Base-by-base conservation (phyloP, 2,888 invertebrate genomes). In the Noctua janthe region DNA sequence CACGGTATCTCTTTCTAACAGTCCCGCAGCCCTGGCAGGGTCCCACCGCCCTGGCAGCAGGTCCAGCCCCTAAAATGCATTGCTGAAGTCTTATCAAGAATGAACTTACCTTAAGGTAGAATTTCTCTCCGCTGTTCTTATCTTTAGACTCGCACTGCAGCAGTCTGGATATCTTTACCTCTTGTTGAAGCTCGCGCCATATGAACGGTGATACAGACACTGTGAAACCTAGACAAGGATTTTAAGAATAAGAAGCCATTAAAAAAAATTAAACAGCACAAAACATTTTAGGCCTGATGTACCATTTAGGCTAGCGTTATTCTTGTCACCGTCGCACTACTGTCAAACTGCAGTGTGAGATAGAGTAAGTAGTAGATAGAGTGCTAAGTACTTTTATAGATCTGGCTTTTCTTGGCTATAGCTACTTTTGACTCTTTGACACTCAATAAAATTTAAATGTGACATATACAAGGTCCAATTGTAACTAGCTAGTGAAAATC, bases 171-270 rank as follows among this genome's bases (percentile, higher is more conserved):
- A 98, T 97, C 23, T 97, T 97, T 5, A 98, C 96, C 89, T 97
- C 98, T 84, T 98, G 98, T 91, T 98, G 98, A n/a, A 98, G 95
- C 90, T 98, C 98, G 85, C 98, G 98, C 98, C 98, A 98, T 51
- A 98, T 95, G 92, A 98, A 98, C n/a, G 98, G 98, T 54, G 97
- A 97, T 43, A 97, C 97, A 0, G 98, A 98, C 5, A 98, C 98
- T 67, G 98, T 97, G 92, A 98, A 98, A 78, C 95, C 97, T 97
- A 71, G 1, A 35, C 29, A 76, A 66, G 10, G 7, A 75, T 62
- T 49, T 20, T 2, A 76, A 35, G 35, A 15, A 59, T 59, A 75
- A 56, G 6, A 75, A 54, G 15, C 6, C 15, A 59, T n/a, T 59
- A 59, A n/a, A 5, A n/a, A 23, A 59, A 6, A 3, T 0, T n/a